A percentile compares a stretch with the other conserved stretches of the same genome.
phyloP scores from a whole-genome alignment of 2,888 invertebrate genomes.

The Diabrotica balteata region DNA sequence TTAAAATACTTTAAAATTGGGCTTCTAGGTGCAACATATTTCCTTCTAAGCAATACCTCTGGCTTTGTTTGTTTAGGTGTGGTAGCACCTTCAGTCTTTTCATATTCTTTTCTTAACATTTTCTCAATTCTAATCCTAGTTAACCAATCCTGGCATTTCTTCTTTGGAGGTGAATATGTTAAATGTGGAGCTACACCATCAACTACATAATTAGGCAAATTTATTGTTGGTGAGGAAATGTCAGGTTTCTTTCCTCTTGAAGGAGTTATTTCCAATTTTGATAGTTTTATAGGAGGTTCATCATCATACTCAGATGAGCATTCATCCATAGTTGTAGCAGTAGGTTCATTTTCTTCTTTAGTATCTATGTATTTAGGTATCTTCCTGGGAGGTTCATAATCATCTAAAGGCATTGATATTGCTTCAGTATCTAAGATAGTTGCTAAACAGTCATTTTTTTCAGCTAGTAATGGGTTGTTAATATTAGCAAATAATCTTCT shows the following conservation, averaged over 20 bases:
- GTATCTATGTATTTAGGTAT: conserved; percentile 13
- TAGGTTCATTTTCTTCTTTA: background rate
- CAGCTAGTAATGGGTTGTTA: conserved; percentile 26
- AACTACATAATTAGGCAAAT: conserved; percentile 79
- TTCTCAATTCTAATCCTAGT: conserved; percentile 70
- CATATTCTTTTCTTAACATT: conserved; percentile 46
- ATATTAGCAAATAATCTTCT: conserved; percentile 45
- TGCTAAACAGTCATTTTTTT: conserved; percentile 44
- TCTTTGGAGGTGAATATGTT: conserved; percentile 73
- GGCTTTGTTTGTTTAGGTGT: conserved; percentile 49
- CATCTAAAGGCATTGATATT: conserved; percentile 4
- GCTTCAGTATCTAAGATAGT: conserved; percentile 45
- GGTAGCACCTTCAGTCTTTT: conserved; percentile 29
- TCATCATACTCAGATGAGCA: conserved; percentile 11
- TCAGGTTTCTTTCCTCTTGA: conserved; percentile 28
- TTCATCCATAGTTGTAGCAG: background rate
- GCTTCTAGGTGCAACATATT: conserved; percentile 43
- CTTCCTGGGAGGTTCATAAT: conserved; percentile 57
- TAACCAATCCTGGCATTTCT: conserved; percentile 75
- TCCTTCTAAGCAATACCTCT: conserved; percentile 42
- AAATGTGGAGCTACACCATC: conserved; percentile 82
- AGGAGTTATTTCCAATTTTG: conserved; percentile 29
- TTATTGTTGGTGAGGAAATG: conserved; percentile 68
- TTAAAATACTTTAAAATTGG: conserved; percentile 53
- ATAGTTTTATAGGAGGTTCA: conserved; percentile 26